These are phyloP conservation scores for Cherax quadricarinatus DNA, from an alignment of 1,140 invertebrate genomes.

Conservation along the genomic window DNA sequence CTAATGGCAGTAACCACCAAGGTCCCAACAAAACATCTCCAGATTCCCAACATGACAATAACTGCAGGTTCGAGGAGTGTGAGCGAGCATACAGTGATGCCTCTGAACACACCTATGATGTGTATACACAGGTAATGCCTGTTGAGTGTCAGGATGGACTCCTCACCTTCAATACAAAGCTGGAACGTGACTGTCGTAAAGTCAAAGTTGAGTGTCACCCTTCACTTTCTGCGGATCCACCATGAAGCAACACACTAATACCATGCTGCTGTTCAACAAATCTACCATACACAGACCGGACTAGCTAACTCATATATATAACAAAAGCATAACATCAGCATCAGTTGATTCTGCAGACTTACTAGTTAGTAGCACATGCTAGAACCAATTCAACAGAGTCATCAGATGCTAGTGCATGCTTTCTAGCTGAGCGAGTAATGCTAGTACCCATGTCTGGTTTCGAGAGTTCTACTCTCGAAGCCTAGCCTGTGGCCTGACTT, in stretches of 20 bases:
- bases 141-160: constrained; percentile 7
- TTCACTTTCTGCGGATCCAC: not conserved
- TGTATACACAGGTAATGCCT: constrained; percentile 61
- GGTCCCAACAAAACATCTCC: constrained; percentile 25
- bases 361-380: too few species aligned
- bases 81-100: constrained; percentile 45
- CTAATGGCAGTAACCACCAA: constrained; percentile 34
- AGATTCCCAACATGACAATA: constrained; percentile 49
- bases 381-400: too few species aligned
- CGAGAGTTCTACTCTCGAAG: too few species aligned
- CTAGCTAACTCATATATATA: too few species aligned
- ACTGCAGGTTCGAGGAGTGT: constrained; percentile 43
- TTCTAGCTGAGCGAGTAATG: too few species aligned
- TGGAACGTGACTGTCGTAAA: not conserved
- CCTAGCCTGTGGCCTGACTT: too few species aligned
- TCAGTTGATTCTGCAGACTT: too few species aligned
- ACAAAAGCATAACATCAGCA: too few species aligned
- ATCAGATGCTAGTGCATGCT: too few species aligned
- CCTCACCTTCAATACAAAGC: constrained; percentile 43
- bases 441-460: too few species aligned
- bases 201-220: constrained; percentile 22
- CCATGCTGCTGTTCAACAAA: too few species aligned
- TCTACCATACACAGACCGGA: too few species aligned
- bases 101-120: constrained; percentile 71
- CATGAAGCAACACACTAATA: constrained; percentile 32